Evolutionary conservation across 2,888 invertebrate species (phyloP).

Genomic region (Perizoma flavofasciatum): DNA sequence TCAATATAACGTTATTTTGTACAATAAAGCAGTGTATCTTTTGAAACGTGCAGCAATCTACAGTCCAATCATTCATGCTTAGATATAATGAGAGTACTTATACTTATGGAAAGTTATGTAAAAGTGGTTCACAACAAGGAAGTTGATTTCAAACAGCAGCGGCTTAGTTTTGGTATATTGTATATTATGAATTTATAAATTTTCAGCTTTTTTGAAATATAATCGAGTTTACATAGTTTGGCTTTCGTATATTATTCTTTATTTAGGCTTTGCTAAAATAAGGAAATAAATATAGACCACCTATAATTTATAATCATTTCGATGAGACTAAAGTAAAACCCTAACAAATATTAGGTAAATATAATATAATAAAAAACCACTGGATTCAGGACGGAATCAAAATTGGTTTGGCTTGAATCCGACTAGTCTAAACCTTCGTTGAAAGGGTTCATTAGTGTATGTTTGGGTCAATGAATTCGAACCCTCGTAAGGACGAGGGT

Average conservation of each 20-base stretch:
- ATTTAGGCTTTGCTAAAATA: slow-evolving; percentile 12
- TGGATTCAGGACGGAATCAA: no score
- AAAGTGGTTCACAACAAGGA: slow-evolving; percentile 55
- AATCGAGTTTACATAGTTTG: slow-evolving; percentile 54
- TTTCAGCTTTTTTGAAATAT: slow-evolving; percentile 76
- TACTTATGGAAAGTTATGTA: slow-evolving; percentile 68
- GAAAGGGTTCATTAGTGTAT: no score
- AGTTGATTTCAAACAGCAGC: slow-evolving; percentile 40
- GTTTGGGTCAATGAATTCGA: no score
- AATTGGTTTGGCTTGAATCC: no score
- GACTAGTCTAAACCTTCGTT: no score
- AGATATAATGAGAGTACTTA: slow-evolving; percentile 69
- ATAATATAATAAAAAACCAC: no score
- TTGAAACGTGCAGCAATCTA: slow-evolving; percentile 32
- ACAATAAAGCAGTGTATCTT: slow-evolving; percentile 39
- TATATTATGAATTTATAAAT: slow-evolving; percentile 78
- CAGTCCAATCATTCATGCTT: slow-evolving; percentile 41
- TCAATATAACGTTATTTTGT: slow-evolving; percentile 42
- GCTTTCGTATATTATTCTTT: slow-evolving; percentile 39
- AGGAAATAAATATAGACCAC: neutral
- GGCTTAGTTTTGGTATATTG: slow-evolving; percentile 52
- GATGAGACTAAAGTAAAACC: no score
- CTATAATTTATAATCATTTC: neutral
- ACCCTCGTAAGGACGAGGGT: no score
- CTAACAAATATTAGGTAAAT: no score